A percentile compares a stretch with the other conserved stretches of the same genome.
Evolutionary conservation across 2,888 invertebrate species (phyloP).

Genomic region (Melinaea menophilus): DNA sequence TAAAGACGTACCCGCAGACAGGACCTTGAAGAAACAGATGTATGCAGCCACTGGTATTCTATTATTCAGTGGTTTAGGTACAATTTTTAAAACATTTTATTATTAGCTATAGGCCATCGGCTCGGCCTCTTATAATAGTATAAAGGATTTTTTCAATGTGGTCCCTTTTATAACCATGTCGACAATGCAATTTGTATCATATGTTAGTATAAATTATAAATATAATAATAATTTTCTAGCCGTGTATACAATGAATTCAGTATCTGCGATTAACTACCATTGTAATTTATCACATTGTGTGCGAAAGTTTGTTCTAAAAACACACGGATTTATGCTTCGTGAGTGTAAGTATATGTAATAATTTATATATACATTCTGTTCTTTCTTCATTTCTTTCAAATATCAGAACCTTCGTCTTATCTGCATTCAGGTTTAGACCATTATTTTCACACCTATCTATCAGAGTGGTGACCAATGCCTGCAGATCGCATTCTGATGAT

Average conservation of each 20-base stretch:
- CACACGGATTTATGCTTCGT: slow-evolving; percentile 63
- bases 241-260: slow-evolving; percentile 78
- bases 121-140: no score
- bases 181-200: no score
- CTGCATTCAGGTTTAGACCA: no score
- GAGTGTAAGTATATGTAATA: slow-evolving; percentile 62
- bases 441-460: no score
- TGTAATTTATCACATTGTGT: slow-evolving; percentile 43
- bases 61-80: slow-evolving; percentile 39
- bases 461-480: no score
- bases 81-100: slow-evolving; percentile 11
- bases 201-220: no score
- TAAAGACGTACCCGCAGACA: slow-evolving; percentile 42
- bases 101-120: slow-evolving; percentile 1
- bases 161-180: no score
- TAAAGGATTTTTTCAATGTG: no score
- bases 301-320: slow-evolving; percentile 46
- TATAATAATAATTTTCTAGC: slow-evolving; percentile 50
- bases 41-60: slow-evolving; percentile 37
- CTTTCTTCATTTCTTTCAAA: no score
- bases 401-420: no score
- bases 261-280: slow-evolving; percentile 61
- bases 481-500: no score
- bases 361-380: slow-evolving; percentile 73
- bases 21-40: slow-evolving; percentile 42